Conservation (phyloP, 2,888 invertebrate genomes). For the Deroplatys truncata region DNA sequence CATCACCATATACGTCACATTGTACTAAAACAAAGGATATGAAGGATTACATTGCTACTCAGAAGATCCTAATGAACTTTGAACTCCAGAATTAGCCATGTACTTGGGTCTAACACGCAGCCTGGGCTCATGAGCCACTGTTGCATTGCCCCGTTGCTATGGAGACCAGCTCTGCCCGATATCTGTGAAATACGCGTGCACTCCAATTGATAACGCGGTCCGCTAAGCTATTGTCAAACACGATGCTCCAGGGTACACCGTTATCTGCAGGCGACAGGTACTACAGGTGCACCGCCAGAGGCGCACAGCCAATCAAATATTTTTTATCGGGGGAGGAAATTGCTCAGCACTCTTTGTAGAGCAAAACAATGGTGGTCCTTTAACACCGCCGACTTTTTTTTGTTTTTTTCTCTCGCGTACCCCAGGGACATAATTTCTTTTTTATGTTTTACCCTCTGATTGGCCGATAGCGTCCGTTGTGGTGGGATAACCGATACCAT, state of each 20-base stretch:
- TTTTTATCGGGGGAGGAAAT: neutral
- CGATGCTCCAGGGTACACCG: neutral
- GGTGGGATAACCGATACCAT: neutral
- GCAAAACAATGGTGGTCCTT: neutral
- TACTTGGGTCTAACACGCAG: neutral
- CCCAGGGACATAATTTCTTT: neutral
- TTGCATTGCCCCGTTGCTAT: neutral
- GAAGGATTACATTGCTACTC: too few species aligned
- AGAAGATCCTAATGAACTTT: too few species aligned
- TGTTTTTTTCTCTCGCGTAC: neutral
- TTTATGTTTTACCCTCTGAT: neutral
- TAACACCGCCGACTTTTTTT: neutral
- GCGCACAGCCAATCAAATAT: neutral
- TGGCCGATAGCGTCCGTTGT: neutral
- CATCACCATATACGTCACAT: too few species aligned
- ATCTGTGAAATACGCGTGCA: slow-evolving; percentile 17
- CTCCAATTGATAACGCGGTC: neutral
- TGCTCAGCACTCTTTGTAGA: neutral
- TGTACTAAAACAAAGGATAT: too few species aligned
- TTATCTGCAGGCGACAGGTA: slow-evolving; percentile 7
- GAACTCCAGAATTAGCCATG: too few species aligned
- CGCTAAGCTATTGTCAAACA: slow-evolving; percentile 15
- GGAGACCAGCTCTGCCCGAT: neutral
- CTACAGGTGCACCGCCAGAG: neutral
- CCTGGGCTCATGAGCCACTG: neutral